Evolutionary conservation across 2,113 vertebrate species (phyloP), one percentile per base, ranked within the genome.

Genomic region (Neogobius melanostomus): DNA sequence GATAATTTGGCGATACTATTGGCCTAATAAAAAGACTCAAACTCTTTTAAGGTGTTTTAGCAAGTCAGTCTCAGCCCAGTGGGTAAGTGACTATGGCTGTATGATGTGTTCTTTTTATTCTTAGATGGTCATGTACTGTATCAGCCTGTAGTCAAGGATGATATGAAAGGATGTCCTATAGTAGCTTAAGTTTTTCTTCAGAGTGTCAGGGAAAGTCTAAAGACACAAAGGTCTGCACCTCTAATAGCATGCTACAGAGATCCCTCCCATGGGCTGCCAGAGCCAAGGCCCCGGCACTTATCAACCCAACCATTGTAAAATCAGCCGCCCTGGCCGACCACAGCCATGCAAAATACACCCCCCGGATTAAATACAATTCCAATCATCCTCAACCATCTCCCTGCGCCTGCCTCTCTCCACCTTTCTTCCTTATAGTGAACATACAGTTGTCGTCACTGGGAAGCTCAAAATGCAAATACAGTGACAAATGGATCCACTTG

Each of bases 261-360:
- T 83, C 85, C 85, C 82, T 87, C 87, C 89, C 85, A 83, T 84
- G 80, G 75, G 84, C 83, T 85, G 83, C 73, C 71, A 76, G 75
- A 86, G 83, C 77, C 83, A 74, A 76, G 74, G 80, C 79, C 87
- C 83, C 80, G 67, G 51, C 84, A 90, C 90, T 92, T 92, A 92
- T 91, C 91, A 90, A 82, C 85, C 82, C 90, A 91, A 89, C 89
- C 90, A 92, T 91, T 92, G 91, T 92, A 90, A 92, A 91, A 92
- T 92, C 91, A 91, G 90, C 85, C 82, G 67, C 81, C 82, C 87
- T 88, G 89, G 88, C 89, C 88, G 88, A 91, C 81, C 91, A 86
- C 83, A 84, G 82, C 89, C 86, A 90, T 90, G 90, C 90, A 90
- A 91, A 91, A 89, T 87, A 90, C 89, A 82, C 87, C 84, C 83